Evolutionary conservation across 37 sponge, comb jelly and placozoan species (phyloP).

Genomic region (Halichondria panicea): DNA sequence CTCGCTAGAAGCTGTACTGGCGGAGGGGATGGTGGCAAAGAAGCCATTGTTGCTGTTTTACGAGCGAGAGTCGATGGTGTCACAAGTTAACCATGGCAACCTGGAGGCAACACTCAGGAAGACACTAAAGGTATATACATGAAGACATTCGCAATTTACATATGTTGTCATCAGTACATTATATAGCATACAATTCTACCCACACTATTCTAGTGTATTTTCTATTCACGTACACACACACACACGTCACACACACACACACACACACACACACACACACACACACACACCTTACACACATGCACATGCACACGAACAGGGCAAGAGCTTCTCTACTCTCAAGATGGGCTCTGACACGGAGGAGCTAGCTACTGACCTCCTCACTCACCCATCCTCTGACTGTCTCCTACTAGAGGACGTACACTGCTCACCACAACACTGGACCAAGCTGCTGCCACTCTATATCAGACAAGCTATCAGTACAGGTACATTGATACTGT

Average conservation of each 20-base stretch:
- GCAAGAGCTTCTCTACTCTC: neutral
- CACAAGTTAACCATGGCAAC: neutral
- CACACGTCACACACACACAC: no score
- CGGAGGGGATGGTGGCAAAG: neutral
- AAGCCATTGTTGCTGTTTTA: conserved; percentile 29
- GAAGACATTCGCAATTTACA: no score
- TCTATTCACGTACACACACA: no score
- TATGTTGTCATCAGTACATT: no score
- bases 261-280: no score
- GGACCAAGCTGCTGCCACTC: conserved; percentile 13
- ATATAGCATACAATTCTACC: no score
- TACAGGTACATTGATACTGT: conserved; percentile 18
- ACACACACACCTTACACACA: no score
- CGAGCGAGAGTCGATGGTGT: conserved; percentile 4
- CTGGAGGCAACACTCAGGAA: conserved; percentile 32
- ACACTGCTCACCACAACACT: conserved; percentile 14
- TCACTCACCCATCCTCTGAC: conserved; percentile 13
- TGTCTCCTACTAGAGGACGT: conserved; percentile 18
- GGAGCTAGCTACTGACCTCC: neutral
- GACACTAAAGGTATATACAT: conserved; percentile 3
- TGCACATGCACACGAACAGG: neutral
- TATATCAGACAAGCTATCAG: conserved; percentile 1
- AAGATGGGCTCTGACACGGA: conserved; percentile 20
- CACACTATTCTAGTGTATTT: no score
- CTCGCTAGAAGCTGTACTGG: conserved; percentile 8